Evolutionary conservation across 2,113 vertebrate genomes (phyloP), one percentile per base, ranked within the genome.

Genomic region (Pachycephala philippinensis): DNA sequence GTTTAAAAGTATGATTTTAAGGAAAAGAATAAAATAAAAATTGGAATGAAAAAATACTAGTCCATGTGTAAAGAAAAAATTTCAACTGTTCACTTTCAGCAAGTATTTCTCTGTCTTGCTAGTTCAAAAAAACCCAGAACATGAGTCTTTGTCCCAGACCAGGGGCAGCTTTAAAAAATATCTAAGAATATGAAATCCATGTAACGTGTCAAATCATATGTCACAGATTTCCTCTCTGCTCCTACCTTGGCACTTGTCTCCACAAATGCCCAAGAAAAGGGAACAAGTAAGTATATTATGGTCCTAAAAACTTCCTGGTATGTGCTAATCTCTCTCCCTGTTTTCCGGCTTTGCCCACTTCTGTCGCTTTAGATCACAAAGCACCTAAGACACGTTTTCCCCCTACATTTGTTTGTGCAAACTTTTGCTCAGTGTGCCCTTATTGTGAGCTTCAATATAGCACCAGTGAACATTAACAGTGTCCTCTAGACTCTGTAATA

Each of bases 231-330:
- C 60, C 75, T 61, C 68, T 49, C 83, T 88, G 45, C 45, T 72
- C 28, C 70, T 87, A 16, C 50, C 23, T 71, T 70, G 30, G 77
- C 13, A 89, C 33, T 83, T 94, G n/a, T 24, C 61, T 94, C 74
- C 26, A 31, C 52, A 90, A 96, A 83, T 69, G 40, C 33, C 47
- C 63, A 72, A 53, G 52, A 84, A 95, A 78, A 79, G n/a, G n/a
- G 81, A 94, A 89, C 77, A 92, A 93, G 26, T 69, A 90, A 95
- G 81, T 76, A 35, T 76, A 91, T 95, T 94, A 89, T 10, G 15
- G 45, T 39, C 61, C 64, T 94, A 83, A 97, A 81, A 89, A 24
- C 78, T 79, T 59, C 31, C 78, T 90, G 81, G 87, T 57, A 87
- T 87, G 84, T 42, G 42, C 7, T 94, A 96, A 96, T 93, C 91